Evolutionary conservation across 2,113 vertebrate genomes (phyloP).

Genomic region (Eretmochelys imbricata): DNA sequence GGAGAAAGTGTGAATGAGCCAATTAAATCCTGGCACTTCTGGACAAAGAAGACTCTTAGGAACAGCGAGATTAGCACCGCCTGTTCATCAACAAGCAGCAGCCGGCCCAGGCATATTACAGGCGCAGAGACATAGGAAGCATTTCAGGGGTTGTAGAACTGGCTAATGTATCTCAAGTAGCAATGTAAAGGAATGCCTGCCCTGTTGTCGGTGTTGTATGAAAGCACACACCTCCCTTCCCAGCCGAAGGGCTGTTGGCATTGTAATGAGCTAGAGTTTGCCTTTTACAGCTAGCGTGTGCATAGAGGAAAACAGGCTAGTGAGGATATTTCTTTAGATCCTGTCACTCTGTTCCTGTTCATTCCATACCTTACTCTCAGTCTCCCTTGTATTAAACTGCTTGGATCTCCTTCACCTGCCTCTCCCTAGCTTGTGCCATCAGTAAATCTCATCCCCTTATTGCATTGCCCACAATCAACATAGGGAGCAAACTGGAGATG

Average conservation of each 20-base stretch:
- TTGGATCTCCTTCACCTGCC: neutral
- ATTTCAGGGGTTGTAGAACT: neutral
- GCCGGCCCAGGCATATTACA: neutral
- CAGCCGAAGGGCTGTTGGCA: neutral
- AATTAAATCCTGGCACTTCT: slow-evolving; percentile 69
- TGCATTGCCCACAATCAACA: fast-evolving
- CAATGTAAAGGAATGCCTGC: neutral
- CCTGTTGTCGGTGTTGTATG: neutral
- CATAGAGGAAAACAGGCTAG: fast-evolving
- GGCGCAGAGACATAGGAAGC: neutral
- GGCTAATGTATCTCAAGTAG: neutral
- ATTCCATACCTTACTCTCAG: neutral
- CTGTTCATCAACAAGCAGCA: slow-evolving; percentile 23
- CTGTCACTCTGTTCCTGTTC: neutral
- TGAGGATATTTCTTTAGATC: neutral
- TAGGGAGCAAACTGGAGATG: neutral
- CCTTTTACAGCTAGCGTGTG: neutral
- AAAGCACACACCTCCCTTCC: neutral
- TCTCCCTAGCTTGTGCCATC: neutral
- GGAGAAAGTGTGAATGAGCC: slow-evolving; percentile 70
- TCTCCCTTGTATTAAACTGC: neutral
- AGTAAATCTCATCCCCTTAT: neutral
- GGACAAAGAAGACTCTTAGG: slow-evolving; percentile 67
- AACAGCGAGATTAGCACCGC: slow-evolving; percentile 68
- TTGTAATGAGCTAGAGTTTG: fast-evolving